Base-by-base conservation (phyloP, 2,113 vertebrate species). In the Chelonoidis abingdonii region DNA sequence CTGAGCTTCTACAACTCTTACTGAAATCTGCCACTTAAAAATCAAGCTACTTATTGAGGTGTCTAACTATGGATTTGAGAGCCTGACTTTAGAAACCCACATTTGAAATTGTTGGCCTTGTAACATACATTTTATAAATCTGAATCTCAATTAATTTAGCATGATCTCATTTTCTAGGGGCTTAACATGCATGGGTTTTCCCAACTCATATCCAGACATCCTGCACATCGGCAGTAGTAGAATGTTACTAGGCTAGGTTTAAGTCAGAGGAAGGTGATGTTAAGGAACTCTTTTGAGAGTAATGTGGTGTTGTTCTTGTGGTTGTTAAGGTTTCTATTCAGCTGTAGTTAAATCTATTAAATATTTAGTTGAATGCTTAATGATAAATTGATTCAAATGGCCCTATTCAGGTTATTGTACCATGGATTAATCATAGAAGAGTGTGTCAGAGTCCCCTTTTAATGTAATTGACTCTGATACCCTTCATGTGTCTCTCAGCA, bases 381-480 rank as follows among this genome's bases (percentile, higher is more conserved):
- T n/a, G 86, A 9, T 7, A 1, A 83, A 54, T 91, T 97, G 90
- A 41, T 85, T 7, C 86, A 9, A 35, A 22, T 87, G 38, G 31
- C 38, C 90, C 84, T 89, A 62, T 85, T 88, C 84, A 52, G 22
- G 69, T 80, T 92, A 31, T 57, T 91, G 13, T 44, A 21, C 31
- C 24, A 27, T 19, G 83, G 81, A 81, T 95, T 87, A 88, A 87
- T 79, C 88, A 83, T 83, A 86, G 80, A 84, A 95, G 57, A 75
- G 14, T 24, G 11, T 25, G 76, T 14, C 85, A 93, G 27, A 49
- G 90, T 81, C 59, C 85, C 79, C n/a, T 96, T 88, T 94, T 62
- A 83, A 84, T 94, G 91, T 83, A 87, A 54, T 69, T 92, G 88
- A 94, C 53, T 38, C 35, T 79, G 94, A 90, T 86, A 86, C 49